These are phyloP conservation scores for Hydractinia echinata DNA, from an alignment of 30 jellyfish, hydroid and myxozoan genomes.

Conservation along the genomic window DNA sequence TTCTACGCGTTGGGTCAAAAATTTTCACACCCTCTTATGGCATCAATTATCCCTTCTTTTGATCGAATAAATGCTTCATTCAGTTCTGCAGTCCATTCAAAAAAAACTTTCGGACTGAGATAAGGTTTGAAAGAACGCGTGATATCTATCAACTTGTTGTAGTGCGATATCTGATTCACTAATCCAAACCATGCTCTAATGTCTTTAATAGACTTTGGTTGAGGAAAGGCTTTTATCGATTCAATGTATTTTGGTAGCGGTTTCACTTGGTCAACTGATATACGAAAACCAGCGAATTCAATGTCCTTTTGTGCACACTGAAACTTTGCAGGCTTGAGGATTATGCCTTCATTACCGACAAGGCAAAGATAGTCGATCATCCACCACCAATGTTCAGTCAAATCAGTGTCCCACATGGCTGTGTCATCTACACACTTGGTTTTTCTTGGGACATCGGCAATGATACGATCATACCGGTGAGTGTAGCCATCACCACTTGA, in stretches of 20 bases:
- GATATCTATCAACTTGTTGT: neutral
- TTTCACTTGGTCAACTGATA: neutral
- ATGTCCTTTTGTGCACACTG: neutral
- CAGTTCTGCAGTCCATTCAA: slow-evolving; percentile 21
- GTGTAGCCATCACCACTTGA: slow-evolving; percentile 49
- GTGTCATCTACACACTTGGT: slow-evolving; percentile 2
- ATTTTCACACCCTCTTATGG: slow-evolving; percentile 9
- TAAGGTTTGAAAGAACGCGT: slow-evolving; percentile 23
- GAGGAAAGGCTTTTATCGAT: neutral
- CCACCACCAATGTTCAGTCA: neutral
- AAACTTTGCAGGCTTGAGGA: neutral
- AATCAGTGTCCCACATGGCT: neutral
- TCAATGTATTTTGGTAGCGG: neutral
- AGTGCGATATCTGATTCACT: too few relatives aligned
- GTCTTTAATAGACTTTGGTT: neutral
- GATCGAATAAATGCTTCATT: slow-evolving; percentile 9
- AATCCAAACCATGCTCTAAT: neutral
- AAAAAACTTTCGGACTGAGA: slow-evolving; percentile 21
- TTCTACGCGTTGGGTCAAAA: neutral
- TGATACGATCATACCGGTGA: slow-evolving; percentile 25
- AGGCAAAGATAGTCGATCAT: neutral
- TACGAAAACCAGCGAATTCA: neutral
- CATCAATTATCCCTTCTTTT: neutral
- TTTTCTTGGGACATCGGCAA: slow-evolving; percentile 6
- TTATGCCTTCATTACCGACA: neutral